These are phyloP conservation scores for Protaetia brevitarsis DNA, from an alignment of 1,140 invertebrate genomes.

Conservation along the genomic window DNA sequence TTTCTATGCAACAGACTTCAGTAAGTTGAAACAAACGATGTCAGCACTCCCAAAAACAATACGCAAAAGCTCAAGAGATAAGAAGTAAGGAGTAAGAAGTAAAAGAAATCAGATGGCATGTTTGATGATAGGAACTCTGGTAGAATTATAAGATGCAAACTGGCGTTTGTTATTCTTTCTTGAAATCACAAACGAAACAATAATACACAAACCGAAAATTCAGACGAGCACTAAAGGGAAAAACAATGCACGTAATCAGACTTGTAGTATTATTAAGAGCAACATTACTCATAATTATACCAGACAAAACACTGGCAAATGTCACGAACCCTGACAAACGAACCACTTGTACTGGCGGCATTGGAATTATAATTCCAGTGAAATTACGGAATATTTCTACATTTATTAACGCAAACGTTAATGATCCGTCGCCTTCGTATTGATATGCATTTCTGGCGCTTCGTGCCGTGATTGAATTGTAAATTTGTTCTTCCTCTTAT, in stretches of 20 bases:
- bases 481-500: conserved; percentile 5
- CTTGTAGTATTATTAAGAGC: conserved; percentile 37
- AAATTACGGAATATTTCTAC: conserved; percentile 11
- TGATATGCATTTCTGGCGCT: not conserved
- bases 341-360: conserved; percentile 29
- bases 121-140: no score
- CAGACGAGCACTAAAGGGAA: conserved; percentile 22
- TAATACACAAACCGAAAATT: not conserved
- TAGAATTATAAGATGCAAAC: not conserved
- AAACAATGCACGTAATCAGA: conserved; percentile 42
- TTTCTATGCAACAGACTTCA: no score
- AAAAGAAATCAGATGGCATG: no score
- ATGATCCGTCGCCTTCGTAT: conserved; percentile 4
- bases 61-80: no score
- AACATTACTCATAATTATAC: conserved; percentile 40
- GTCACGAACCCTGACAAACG: conserved; percentile 33
- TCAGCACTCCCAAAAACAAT: no score
- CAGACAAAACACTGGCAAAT: conserved; percentile 36
- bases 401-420: conserved; percentile 7
- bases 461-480: not conserved
- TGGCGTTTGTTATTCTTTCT: not conserved
- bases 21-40: no score
- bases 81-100: no score
- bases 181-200: conserved; percentile 12
- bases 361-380: not conserved